Base-by-base conservation (phyloP, 2,113 vertebrate species). In the Formicarius rufipectus region DNA sequence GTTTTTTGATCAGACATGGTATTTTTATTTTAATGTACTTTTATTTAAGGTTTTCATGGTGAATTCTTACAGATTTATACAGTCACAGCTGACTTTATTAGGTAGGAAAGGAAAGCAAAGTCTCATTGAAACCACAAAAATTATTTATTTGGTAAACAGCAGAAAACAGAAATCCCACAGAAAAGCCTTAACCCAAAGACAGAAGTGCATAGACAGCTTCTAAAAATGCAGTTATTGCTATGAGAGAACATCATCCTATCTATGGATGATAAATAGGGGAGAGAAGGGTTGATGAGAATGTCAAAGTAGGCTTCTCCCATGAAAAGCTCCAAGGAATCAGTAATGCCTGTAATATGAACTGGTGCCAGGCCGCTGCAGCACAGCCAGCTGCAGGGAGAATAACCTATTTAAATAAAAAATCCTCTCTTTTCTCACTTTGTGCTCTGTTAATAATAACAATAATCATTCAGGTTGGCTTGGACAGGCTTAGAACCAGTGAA, bases 391-490 rank as follows among this genome's bases (percentile, higher is more conserved):
- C 62, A 25, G n/a, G 63, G 72, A 89, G 74, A 92, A 87, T 42
- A 95, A 86, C 85, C 42, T 84, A 90, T 95, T 95, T 89, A 69
- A 94, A 87, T 94, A 75, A 79, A 85, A 78, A 40, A 7, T 6
- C 24, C 42, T 40, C 60, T 85, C 37, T 87, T 89, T 93, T 76
- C 84, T 82, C 77, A 50, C 84, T 95, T 85, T 87, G 23, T 3
- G 2, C 84, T 83, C 74, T 73, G 89, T 91, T 95, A 94, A 73
- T 93, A 95, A 87, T 87, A 95, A 94, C 44, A 94, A 88, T 90
- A 92, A 96, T 95, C 67, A 91, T 90, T 91, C 93, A 94, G 75
- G 63, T 97, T 73, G 94, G 69, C 63, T 93, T 85, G 84, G 81
- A 27, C 78, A 91, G 84, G 78, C 80, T 91, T 83, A 80, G 89